Evolutionary conservation across 2,797 vertebrate species (phyloP), one percentile per base, ranked within the genome.

Genomic region (Diplodus puntazzo): DNA sequence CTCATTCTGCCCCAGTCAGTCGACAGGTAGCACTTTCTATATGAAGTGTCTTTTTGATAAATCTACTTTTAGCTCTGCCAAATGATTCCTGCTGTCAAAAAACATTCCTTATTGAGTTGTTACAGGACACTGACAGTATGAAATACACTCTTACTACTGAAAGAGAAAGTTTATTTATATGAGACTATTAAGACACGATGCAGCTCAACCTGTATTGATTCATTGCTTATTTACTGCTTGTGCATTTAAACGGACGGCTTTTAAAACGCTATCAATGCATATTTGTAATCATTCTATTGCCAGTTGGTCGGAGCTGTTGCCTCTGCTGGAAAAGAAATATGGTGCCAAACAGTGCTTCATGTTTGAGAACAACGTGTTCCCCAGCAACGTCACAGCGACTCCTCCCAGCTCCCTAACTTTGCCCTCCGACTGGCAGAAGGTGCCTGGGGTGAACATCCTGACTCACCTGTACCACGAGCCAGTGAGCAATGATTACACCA

Each of bases 271-370:
- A 52, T 11, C 49, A 11, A 23, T 58, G 5, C 48, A 10, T 59
- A 20, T 52, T 17, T 30, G 59, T 21, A 4, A 16, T 61, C 5
- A 3, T 70, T 30, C 8, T 12, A 1, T 27, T 7, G n/a, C 46
- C 68, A 88, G 87, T 49, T 95, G 92, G 94, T 23, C 1, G 4
- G 65, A 90, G 52, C n/a, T 94, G 57, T 49, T 94, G n/a, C 84
- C 76, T 1, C 27, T 69, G 21, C 73, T 93, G 64, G 82, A 91
- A 69, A 18, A 11, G 0, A 57, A 14, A 3, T 77, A 91, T 8
- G 67, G 67, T 0, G 0, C 0, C 0, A 4, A 67, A 9, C 3
- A 0, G 3, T 81, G 90, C 45, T 94, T 86, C 73, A 72, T 61
- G 75, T 93, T 93, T 55, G 63, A 88, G 78, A 76, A 88, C 23